Percentiles rank a stretch among this genome's conserved stretches.
These are phyloP conservation scores for Eira barbara DNA, from an alignment of 2,113 vertebrate species.

Conservation along the genomic window DNA sequence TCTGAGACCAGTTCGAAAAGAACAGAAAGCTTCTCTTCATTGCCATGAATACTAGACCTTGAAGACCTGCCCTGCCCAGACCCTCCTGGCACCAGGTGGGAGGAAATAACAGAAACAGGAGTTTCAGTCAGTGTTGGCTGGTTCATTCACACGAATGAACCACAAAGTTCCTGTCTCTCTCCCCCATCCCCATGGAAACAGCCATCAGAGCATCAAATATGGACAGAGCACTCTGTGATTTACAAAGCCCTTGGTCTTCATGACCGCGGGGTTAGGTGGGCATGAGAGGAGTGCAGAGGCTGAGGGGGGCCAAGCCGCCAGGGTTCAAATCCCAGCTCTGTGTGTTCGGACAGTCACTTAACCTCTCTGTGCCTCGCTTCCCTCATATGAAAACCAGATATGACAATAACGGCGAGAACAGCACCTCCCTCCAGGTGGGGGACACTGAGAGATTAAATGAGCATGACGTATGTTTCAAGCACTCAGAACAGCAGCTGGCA, in stretches of 20 bases:
- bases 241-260: not conserved
- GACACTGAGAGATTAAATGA: not conserved
- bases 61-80: conserved; percentile 32
- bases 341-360: not conserved
- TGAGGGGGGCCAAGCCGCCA: rapidly evolving
- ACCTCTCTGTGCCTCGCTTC: not conserved
- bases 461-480: not conserved
- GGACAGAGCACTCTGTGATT: not conserved
- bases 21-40: conserved; percentile 4
- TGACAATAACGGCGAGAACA: not conserved
- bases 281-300: not conserved
- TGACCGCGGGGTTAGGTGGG: rapidly evolving
- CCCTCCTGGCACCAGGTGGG: not conserved
- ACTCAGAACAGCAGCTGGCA: not conserved
- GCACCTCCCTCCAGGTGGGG: not conserved
- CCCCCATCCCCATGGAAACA: not conserved
- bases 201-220: not conserved
- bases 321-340: not conserved
- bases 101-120: not conserved
- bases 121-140: not conserved
- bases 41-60: conserved; percentile 69
- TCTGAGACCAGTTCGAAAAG: not conserved
- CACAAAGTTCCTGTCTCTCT: not conserved
- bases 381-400: not conserved
- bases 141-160: not conserved